Conservation (phyloP, 2,113 vertebrate species). For the Rhinoptilus africanus region DNA sequence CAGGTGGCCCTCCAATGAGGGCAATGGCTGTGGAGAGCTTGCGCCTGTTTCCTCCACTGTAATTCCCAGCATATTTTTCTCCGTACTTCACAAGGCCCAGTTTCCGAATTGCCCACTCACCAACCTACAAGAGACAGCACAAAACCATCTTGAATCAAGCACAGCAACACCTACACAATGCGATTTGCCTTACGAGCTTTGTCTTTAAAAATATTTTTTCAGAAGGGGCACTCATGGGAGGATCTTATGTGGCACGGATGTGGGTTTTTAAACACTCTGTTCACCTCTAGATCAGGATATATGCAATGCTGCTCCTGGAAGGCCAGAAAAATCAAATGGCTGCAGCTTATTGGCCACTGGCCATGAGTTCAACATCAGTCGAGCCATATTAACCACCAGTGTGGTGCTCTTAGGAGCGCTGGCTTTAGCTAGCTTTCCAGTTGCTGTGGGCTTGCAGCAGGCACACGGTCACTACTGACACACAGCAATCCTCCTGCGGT, state of each 20-base stretch:
- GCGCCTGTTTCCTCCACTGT: slow-evolving; percentile 94
- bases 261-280: background rate
- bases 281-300: background rate
- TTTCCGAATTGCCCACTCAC: slow-evolving; percentile 94
- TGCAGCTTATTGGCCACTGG: background rate
- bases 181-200: background rate
- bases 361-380: background rate
- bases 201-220: background rate
- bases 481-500: background rate
- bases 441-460: background rate
- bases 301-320: background rate
- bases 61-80: slow-evolving; percentile 90
- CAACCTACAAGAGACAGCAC: slow-evolving; percentile 77
- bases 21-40: slow-evolving; percentile 98
- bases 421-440: background rate
- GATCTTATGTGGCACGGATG: background rate
- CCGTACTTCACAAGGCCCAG: slow-evolving; percentile 90
- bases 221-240: background rate
- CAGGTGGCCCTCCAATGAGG: slow-evolving; percentile 92
- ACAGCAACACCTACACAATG: background rate
- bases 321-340: background rate
- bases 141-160: background rate
- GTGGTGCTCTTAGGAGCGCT: background rate
- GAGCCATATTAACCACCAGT: accelerated
- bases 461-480: background rate